Evolutionary conservation across 1,140 invertebrate species (phyloP).

Genomic region (Dendrolimus punctatus): DNA sequence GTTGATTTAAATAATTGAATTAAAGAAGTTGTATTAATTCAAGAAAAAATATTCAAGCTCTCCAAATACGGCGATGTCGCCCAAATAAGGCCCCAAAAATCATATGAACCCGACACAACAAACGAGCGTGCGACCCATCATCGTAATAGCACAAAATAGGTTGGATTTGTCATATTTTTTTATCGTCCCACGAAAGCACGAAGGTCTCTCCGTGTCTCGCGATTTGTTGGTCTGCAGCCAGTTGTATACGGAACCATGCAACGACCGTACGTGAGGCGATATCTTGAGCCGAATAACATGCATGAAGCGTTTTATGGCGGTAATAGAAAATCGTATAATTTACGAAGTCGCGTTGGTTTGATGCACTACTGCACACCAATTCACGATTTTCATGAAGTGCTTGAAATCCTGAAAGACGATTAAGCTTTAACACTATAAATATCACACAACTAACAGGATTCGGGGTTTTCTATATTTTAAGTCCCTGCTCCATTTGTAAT

Average conservation of each 20-base stretch:
- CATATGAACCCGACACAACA: slow-evolving; percentile 10
- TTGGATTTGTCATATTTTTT: slow-evolving; percentile 60
- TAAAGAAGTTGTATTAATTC: too few relatives aligned
- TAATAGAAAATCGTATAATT: slow-evolving; percentile 18
- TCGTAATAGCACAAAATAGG: slow-evolving; percentile 25
- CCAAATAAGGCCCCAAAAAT: slow-evolving; percentile 1
- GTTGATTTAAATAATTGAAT: too few relatives aligned
- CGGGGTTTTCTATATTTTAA: too few relatives aligned
- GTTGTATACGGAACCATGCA: slow-evolving; percentile 35
- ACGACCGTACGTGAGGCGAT: slow-evolving; percentile 43
- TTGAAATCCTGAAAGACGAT: too few relatives aligned
- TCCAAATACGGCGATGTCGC: neutral
- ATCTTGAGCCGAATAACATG: slow-evolving; percentile 51
- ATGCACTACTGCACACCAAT: too few relatives aligned
- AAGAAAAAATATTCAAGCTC: too few relatives aligned
- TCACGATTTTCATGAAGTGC: too few relatives aligned
- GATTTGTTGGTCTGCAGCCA: slow-evolving; percentile 22
- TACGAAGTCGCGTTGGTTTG: too few relatives aligned
- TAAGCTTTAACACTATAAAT: too few relatives aligned
- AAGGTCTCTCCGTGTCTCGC: slow-evolving; percentile 24
- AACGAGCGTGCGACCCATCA: slow-evolving; percentile 51
- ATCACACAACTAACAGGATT: too few relatives aligned
- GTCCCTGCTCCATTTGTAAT: too few relatives aligned
- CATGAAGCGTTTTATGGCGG: slow-evolving; percentile 46
- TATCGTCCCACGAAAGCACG: slow-evolving; percentile 47